Percentiles rank a stretch among this genome's conserved stretches.
Conservation (phyloP, 1,140 invertebrate genomes). For the Zaprionus lachaisei region DNA sequence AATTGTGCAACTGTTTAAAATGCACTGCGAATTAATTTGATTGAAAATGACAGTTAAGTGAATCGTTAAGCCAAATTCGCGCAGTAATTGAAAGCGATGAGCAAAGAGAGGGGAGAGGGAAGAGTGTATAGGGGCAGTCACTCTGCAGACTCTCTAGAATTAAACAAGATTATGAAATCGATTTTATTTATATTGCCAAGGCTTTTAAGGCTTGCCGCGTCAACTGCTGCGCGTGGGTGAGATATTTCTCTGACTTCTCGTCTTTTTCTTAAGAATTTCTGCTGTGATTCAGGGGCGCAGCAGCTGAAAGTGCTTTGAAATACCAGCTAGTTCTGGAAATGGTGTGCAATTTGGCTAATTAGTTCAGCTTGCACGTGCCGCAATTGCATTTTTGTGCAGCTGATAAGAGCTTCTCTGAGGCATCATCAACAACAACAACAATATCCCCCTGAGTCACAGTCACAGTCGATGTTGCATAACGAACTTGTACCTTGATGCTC, state of each 20-base stretch:
- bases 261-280: conserved; percentile 50
- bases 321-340: conserved; percentile 7
- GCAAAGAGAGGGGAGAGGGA: conserved; percentile 12
- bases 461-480: conserved; percentile 67
- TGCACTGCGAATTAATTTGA: conserved; percentile 66
- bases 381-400: not conserved
- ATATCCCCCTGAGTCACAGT: not conserved
- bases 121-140: conserved; percentile 10
- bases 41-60: conserved; percentile 68
- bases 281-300: conserved; percentile 52
- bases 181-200: conserved; percentile 33
- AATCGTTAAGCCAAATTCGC: conserved; percentile 69
- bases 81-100: conserved; percentile 49
- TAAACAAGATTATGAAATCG: conserved; percentile 28
- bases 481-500: conserved; percentile 68
- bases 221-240: conserved; percentile 16
- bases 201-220: conserved; percentile 34
- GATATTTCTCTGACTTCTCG: conserved; percentile 3
- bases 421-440: not conserved
- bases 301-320: conserved; percentile 17
- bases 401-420: too few species aligned
- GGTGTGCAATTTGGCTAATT: conserved; percentile 56
- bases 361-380: conserved; percentile 48
- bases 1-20: conserved; percentile 73
- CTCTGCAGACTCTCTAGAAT: conserved; percentile 17